These are phyloP conservation scores for Anoplophora glabripennis DNA, from an alignment of 1,140 invertebrate genomes.

Conservation along the genomic window DNA sequence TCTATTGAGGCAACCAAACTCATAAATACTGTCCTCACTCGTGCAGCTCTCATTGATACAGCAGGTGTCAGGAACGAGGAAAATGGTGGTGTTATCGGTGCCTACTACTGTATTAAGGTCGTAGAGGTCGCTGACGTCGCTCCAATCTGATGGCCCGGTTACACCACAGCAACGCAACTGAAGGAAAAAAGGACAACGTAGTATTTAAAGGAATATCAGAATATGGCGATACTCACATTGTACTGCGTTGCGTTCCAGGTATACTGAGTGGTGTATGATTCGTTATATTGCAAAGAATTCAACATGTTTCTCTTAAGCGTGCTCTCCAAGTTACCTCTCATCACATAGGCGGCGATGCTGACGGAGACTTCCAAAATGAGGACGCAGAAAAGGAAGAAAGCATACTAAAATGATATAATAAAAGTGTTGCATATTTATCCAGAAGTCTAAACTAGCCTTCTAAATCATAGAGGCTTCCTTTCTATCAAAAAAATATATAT, in stretches of 20 bases:
- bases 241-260: constrained; percentile 30
- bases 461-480: neutral
- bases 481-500: too few species aligned
- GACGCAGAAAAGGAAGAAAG: constrained; percentile 70
- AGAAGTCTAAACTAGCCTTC: neutral
- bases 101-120: neutral
- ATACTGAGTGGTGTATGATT: constrained; percentile 13
- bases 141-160: constrained; percentile 62
- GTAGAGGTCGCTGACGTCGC: neutral
- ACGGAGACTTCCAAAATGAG: constrained; percentile 79
- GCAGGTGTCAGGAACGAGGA: constrained; percentile 27
- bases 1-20: constrained; percentile 63
- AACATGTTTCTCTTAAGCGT: constrained; percentile 60
- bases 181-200: constrained; percentile 25
- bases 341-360: constrained; percentile 73
- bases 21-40: constrained; percentile 44
- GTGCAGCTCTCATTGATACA: constrained; percentile 30
- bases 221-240: constrained; percentile 21
- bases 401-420: constrained; percentile 63
- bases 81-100: neutral
- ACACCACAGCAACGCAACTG: constrained; percentile 78
- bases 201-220: neutral
- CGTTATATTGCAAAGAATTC: constrained; percentile 57
- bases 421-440: neutral
- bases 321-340: constrained; percentile 60